Evolutionary conservation across 2,113 vertebrate genomes (phyloP), one percentile per base, ranked within the genome.

Genomic region (Pluvialis apricaria): DNA sequence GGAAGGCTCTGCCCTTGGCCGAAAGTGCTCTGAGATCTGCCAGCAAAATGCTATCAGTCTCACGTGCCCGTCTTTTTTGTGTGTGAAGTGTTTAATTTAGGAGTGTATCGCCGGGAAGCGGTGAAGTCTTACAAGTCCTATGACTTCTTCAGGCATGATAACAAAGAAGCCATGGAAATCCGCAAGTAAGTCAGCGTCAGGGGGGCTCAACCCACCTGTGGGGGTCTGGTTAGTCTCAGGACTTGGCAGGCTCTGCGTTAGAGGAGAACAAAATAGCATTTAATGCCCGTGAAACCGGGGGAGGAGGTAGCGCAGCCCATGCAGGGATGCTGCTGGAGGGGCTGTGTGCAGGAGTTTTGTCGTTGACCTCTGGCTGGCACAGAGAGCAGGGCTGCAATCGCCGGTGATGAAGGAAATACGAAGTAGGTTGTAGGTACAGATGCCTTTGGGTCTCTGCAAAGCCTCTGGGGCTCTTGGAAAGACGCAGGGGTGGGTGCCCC

Each of bases 121-220:
- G 99, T 99, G 76, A 98, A 98, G 92, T 98, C 99, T 12, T 99
- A 99, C 88, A 99, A 99, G 82, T 99, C 99, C 78, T 99, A 99
- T 2, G 99, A 99, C 85, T 99, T 99, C 98, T 99, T 99, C 97
- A 98, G 99, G 58, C 99, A 99, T 3, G 99, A 99, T 97, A 99
- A 99, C 15, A 98, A 99, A 55, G 99, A 99, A 91, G 99, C 99
- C 95, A 99, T 99, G 99, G 99, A 98, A 96, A 99, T 99, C 95
- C 98, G 99, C 89, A 99, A 98, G 99, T 99, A 96, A 98, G 99
- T 97, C 24, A 5, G 28, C 2, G 0, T 2, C 9, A 0, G 11
- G 18, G 18, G 70, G 25, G 55, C 58, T n/a, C 68, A 3, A 0
- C 11, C 0, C 2, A 4, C 2, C 52, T 0, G 0, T 2, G 13